phyloP scores from a whole-genome alignment of 2,888 invertebrate species.

The Autographa gamma region DNA sequence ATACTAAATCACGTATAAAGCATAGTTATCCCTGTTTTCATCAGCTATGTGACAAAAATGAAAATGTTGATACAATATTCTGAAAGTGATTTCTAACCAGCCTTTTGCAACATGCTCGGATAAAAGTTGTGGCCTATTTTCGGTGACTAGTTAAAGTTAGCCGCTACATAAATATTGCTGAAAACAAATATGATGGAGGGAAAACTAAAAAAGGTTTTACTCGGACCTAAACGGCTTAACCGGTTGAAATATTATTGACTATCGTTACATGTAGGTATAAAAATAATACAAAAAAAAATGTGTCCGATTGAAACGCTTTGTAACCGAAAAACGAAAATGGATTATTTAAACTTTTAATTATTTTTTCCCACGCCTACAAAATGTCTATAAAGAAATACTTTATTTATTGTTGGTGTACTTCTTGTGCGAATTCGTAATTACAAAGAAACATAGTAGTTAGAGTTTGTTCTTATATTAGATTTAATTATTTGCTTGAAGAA shows the following conservation, averaged over 20 bases:
- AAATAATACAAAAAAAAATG: conserved; percentile 24
- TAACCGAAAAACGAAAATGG: background rate
- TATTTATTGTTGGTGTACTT: too few species aligned
- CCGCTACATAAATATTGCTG: conserved; percentile 5
- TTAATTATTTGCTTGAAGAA: too few species aligned
- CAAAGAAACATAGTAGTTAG: too few species aligned
- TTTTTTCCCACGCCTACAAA: too few species aligned
- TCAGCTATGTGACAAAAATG: background rate
- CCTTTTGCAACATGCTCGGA: background rate
- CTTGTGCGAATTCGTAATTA: too few species aligned
- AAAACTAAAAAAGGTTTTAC: conserved; percentile 23
- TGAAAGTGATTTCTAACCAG: background rate
- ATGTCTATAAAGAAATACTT: too few species aligned
- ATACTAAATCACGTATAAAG: background rate
- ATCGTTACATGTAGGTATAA: conserved; percentile 27
- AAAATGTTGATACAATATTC: background rate
- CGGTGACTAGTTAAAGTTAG: background rate
- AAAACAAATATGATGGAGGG: conserved; percentile 20
- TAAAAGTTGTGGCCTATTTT: background rate
- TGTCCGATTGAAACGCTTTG: background rate
- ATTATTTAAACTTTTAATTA: too few species aligned
- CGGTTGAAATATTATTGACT: conserved; percentile 32
- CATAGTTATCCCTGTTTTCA: background rate
- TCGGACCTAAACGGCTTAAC: conserved; percentile 28
- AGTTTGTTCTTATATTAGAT: too few species aligned